Evolutionary conservation across 2,797 vertebrate genomes (phyloP), one percentile per base, ranked within the genome.

Genomic region (Craterocephalus amniculus): DNA sequence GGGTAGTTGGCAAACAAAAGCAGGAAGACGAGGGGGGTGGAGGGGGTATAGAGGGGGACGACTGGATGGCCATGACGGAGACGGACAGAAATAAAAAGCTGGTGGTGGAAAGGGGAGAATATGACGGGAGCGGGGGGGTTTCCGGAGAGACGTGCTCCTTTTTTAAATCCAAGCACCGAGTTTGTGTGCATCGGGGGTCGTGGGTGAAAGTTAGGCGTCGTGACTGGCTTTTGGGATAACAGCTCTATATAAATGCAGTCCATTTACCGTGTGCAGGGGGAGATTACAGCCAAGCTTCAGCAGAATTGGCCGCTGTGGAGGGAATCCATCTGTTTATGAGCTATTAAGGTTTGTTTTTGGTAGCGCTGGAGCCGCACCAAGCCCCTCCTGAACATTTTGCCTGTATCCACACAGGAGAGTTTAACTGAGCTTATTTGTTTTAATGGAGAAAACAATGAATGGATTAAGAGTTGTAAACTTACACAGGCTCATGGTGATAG

Each of bases 1-100:
- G 78, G 67, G 76, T 76, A 83, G 80, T 85, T 83, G 79, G 80
- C 82, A 87, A 87, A 93, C 91, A 94, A 93, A 93, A 86, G 87
- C 91, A 92, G 91, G 91, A 92, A 91, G 83, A 67, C 6, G 40
- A 6, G 18, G 62, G 79, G 63, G 70, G 63, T 72, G 54, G 31
- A 7, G 31, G 31, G 31, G 31, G 64, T 64, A 62, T 27, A 51
- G 69, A 61, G 40, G 51, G 32, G 29, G 67, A 40, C 36, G n/a
- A 22, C 54, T 75, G 51, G 72, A 62, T 36, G 59, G 66, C 62
- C 57, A 57, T 65, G 79, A 72, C 14, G 20, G 57, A 72, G 66
- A 74, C n/a, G 38, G 71, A 86, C 80, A 80, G 61, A 85, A 83
- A 87, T 84, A 76, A 83, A 80, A 70, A 67, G 32, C 35, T 71